phyloP scores from a whole-genome alignment of 1,140 invertebrate species.

The Caenorhabditis brenneri region DNA sequence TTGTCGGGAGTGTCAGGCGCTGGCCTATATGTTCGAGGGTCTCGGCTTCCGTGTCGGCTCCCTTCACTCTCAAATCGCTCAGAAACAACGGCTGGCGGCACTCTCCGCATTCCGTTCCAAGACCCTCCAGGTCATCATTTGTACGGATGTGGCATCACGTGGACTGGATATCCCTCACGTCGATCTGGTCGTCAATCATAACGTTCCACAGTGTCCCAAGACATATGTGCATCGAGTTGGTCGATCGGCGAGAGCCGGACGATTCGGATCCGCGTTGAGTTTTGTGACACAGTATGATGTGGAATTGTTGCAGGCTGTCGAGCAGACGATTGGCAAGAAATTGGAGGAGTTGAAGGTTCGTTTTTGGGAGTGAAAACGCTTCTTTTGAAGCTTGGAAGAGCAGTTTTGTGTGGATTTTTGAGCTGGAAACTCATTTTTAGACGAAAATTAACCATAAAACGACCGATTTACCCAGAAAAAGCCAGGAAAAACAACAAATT shows the following conservation, averaged over 20 bases:
- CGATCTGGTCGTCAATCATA: conserved; percentile 69
- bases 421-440: too few species aligned
- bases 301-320: conserved; percentile 83
- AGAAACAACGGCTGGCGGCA: conserved; percentile 60
- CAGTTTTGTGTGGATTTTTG: too few species aligned
- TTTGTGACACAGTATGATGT: conserved; percentile 90
- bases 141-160: conserved; percentile 68
- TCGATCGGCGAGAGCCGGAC: conserved; percentile 65
- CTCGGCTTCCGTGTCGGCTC: conserved; percentile 68
- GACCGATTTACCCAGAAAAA: too few species aligned
- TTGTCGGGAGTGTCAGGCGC: conserved; percentile 68
- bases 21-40: conserved; percentile 66
- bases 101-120: conserved; percentile 62
- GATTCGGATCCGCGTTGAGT: conserved; percentile 78
- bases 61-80: conserved; percentile 64
- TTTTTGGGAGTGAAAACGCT: too few species aligned
- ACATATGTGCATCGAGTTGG: conserved; percentile 68
- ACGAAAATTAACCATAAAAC: too few species aligned
- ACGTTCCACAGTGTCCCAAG: conserved; percentile 66
- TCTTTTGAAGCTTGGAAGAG: too few species aligned
- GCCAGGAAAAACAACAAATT: conserved; percentile 2
- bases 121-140: conserved; percentile 62
- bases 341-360: conserved; percentile 75
- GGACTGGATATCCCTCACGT: conserved; percentile 71
- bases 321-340: conserved; percentile 80